phyloP scores from a whole-genome alignment of 2,888 invertebrate species.

The Pseudococcus viburni region DNA sequence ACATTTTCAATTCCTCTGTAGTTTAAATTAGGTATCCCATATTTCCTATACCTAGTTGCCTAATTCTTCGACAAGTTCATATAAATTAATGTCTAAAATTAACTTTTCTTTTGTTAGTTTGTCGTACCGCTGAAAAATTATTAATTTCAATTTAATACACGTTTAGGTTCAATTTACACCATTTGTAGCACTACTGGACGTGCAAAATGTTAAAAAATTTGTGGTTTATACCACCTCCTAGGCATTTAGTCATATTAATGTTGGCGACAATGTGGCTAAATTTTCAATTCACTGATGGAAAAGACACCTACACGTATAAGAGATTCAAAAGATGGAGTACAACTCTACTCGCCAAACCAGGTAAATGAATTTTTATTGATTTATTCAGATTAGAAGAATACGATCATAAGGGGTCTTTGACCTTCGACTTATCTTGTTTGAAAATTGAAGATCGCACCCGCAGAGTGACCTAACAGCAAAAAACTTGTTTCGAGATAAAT shows the following conservation, averaged over 20 bases:
- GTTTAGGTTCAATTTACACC: conserved; percentile 3
- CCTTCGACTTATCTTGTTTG: too few species aligned
- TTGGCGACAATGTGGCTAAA: conserved; percentile 60
- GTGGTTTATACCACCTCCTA: conserved; percentile 60
- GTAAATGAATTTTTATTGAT: not conserved
- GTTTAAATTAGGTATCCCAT: not conserved
- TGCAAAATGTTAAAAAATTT: conserved; percentile 55
- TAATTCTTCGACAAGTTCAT: not conserved
- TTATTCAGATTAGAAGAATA: not conserved
- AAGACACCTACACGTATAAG: conserved; percentile 57
- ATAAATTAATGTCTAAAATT: not conserved
- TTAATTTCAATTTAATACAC: not conserved
- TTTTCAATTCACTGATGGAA: conserved; percentile 49
- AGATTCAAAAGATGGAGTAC: conserved; percentile 67
- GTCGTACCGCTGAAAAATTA: not conserved
- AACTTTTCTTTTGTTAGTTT: not conserved
- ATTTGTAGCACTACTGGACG: conserved; percentile 10
- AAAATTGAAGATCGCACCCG: too few species aligned
- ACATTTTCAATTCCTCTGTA: not conserved
- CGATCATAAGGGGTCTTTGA: too few species aligned
- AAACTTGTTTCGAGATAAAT: too few species aligned
- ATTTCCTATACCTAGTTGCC: not conserved
- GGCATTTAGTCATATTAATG: conserved; percentile 61
- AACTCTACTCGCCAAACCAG: conserved; percentile 66
- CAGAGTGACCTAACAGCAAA: too few species aligned